Percentiles rank a stretch among this genome's conserved stretches.
Evolutionary conservation across 2,797 vertebrate species (phyloP).

Genomic region (Calcarius lapponicus): DNA sequence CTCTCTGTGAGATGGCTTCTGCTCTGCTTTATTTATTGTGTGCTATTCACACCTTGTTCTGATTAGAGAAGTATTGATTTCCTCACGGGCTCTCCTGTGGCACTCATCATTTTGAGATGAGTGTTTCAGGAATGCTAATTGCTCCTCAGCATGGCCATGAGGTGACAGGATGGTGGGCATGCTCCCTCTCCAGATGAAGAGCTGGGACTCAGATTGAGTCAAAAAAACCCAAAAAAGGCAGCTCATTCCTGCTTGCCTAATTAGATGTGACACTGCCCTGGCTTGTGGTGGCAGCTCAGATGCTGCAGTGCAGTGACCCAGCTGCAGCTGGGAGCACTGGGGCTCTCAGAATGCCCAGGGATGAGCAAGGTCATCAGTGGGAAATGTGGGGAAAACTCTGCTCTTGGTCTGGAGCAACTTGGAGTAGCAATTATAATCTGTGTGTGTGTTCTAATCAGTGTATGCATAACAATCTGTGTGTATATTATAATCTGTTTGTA

Average conservation of each 20-base stretch:
- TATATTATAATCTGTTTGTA: no score
- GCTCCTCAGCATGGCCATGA: neutral
- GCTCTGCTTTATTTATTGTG: neutral
- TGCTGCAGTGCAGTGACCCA: neutral
- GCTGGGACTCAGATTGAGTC: neutral
- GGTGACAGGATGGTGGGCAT: neutral
- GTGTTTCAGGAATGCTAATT: slow-evolving; percentile 7
- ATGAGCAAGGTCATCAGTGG: neutral
- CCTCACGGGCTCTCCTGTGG: neutral
- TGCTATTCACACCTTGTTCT: neutral
- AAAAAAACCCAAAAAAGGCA: neutral
- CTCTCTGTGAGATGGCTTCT: neutral
- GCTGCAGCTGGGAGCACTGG: neutral
- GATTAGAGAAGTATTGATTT: slow-evolving; percentile 3
- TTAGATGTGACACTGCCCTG: neutral
- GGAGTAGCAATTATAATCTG: neutral
- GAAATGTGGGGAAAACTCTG: neutral
- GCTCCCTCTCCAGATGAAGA: neutral
- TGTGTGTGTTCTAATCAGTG: neutral
- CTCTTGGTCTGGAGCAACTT: neutral
- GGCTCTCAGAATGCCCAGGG: neutral
- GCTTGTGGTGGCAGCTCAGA: neutral
- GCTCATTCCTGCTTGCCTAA: neutral
- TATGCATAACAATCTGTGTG: neutral
- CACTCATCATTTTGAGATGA: slow-evolving; percentile 7